Base-by-base conservation (phyloP, 2,888 invertebrate genomes). In the Cyrtodaria siliqua region DNA sequence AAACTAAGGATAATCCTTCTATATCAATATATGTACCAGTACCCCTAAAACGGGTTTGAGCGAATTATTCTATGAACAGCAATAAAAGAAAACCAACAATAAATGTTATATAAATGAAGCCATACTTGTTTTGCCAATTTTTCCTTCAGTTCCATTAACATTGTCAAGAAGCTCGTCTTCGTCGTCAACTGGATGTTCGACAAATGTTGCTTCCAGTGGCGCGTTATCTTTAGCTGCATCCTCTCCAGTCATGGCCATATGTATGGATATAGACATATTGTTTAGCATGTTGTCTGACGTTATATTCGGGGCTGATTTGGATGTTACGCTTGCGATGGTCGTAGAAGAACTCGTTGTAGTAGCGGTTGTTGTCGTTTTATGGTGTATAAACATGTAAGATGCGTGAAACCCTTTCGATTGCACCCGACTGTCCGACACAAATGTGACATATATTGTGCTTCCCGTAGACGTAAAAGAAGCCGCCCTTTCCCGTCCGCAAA, bases 331-430 rank as follows among this genome's bases (percentile, higher is more conserved):
- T 20, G 42, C 12, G 33, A 49, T 57, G 59, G 56, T 68, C 12
- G 75, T 50, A 1, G 53, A 26, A 33, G 57, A 53, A 26, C 44
- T 56, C 16, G 60, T 60, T 40, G 70, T 61, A 56, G 73, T 60
- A 14, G 62, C 55, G 20, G 62, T 61, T 52, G 75, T 59, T 20
- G 71, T 56, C 29, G 74, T 62, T 20, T 67, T 55, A 20, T 44
- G 74, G 29, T 72, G 78, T 26, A 87, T 33, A 61, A 90, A 89
- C 53, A 67, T 84, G 73, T 88, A 90, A 18, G 87, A 86, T 14
- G 90, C 90, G 68, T 91, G 91, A 71, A 91, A 91, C 0, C 91
- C 91, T 4, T 85, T 87, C 6, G 86, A 74, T 69, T 89, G 88
- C 18, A 87, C 86, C 33, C 87, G 83, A 24, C 83, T 82, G 79